A percentile compares a stretch with the other conserved stretches of the same genome.
These are phyloP conservation scores for Apeira syringaria DNA, from an alignment of 2,888 invertebrate genomes.

Conservation along the genomic window DNA sequence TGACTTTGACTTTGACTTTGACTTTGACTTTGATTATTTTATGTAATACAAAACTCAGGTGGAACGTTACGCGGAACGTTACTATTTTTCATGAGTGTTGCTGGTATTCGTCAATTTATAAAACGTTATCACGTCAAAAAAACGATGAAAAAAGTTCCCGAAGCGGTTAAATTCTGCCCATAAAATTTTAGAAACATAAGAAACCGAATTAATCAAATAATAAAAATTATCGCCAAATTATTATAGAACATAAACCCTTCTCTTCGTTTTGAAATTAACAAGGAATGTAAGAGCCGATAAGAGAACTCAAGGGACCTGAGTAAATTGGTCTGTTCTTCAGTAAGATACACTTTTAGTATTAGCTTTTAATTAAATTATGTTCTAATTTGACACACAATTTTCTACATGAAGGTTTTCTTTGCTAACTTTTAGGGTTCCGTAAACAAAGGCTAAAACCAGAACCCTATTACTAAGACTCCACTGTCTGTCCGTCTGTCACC, in stretches of 20 bases:
- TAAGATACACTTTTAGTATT: slow-evolving; percentile 39
- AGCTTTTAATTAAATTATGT: slow-evolving; percentile 49
- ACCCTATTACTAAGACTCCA: no score
- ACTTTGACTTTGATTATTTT: no score
- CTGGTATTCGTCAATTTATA: no score
- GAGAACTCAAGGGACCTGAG: slow-evolving; percentile 26
- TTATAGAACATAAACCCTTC: slow-evolving; percentile 31
- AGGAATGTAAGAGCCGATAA: slow-evolving; percentile 26
- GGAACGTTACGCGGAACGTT: no score
- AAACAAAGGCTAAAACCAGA: no score
- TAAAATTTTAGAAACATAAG: slow-evolving; percentile 54
- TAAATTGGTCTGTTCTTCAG: slow-evolving; percentile 33
- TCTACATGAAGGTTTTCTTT: slow-evolving; percentile 28
- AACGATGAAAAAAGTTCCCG: no score
- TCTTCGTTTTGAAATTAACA: slow-evolving; percentile 28
- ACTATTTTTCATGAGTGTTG: no score
- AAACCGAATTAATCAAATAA: slow-evolving; percentile 28
- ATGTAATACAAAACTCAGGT: no score
- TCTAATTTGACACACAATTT: slow-evolving; percentile 39
- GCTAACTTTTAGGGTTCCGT: slow-evolving; percentile 7
- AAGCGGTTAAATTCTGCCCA: slow-evolving; percentile 42
- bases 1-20: no score
- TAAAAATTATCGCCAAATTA: no score
- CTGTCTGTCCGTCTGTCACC: no score
- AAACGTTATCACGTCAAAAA: no score